Conservation (phyloP, 2,797 vertebrate species). For the Tiaroga cobitis region DNA sequence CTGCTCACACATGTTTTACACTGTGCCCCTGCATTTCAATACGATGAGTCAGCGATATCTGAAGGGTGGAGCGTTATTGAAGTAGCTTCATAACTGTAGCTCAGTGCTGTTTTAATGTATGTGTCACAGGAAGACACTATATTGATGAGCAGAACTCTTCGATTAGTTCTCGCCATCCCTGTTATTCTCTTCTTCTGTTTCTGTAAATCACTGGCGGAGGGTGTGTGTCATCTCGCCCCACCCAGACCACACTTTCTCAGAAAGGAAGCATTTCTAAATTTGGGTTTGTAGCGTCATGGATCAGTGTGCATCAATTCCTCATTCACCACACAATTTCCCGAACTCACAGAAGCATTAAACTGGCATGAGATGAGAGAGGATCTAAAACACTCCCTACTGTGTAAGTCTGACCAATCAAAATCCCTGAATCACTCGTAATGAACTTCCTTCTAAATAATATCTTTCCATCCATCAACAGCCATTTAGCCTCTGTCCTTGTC, state of each 20-base stretch:
- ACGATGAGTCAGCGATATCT: conserved; percentile 24
- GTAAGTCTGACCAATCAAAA: neutral
- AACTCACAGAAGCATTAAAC: neutral
- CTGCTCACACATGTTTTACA: conserved; percentile 30
- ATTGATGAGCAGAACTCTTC: neutral
- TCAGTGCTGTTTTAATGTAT: neutral
- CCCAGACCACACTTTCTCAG: conserved; percentile 16
- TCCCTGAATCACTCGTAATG: neutral
- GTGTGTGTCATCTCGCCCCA: conserved; percentile 19
- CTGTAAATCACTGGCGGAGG: neutral
- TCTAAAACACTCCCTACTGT: neutral
- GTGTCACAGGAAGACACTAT: conserved; percentile 3
- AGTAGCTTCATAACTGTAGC: neutral
- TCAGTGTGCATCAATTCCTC: conserved; percentile 13
- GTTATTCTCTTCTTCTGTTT: neutral
- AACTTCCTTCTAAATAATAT: neutral
- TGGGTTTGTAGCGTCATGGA: conserved; percentile 8
- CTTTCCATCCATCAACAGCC: neutral
- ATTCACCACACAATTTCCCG: conserved; percentile 25
- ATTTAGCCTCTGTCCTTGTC: neutral
- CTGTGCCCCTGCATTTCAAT: conserved; percentile 11
- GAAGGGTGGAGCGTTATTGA: neutral
- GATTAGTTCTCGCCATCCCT: neutral
- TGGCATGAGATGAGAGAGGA: conserved; percentile 6
- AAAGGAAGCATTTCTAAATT: conserved; percentile 38